Percentiles rank a stretch among this genome's conserved stretches.
Evolutionary conservation across 2,113 vertebrate species (phyloP).

Genomic region (Trogon melanurus): DNA sequence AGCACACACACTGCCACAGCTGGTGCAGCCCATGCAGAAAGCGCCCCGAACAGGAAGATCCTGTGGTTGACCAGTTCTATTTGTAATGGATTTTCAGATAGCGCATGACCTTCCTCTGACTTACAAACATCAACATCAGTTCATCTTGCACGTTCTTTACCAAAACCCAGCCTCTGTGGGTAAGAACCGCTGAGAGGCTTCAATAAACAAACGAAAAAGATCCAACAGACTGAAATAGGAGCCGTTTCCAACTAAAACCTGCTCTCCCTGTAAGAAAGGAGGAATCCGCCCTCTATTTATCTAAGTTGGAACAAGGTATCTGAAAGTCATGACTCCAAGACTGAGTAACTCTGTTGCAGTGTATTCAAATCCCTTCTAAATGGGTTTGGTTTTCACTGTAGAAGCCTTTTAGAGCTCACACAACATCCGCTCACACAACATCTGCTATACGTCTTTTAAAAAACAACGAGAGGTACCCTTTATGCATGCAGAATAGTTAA

Average conservation of each 20-base stretch:
- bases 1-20: rapidly evolving
- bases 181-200: background rate
- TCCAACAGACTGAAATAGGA: background rate
- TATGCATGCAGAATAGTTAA: background rate
- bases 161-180: background rate
- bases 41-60: background rate
- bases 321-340: background rate
- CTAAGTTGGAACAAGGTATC: background rate
- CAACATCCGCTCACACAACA: background rate
- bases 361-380: background rate
- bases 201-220: background rate
- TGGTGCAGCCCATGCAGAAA: background rate
- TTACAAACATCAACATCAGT: background rate
- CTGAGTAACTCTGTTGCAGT: background rate
- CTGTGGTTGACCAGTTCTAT: background rate
- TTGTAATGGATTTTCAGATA: background rate
- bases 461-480: background rate
- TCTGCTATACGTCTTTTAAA: background rate
- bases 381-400: background rate
- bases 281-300: background rate
- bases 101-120: background rate
- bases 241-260: background rate
- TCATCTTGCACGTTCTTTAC: background rate
- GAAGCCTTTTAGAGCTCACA: background rate
- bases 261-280: background rate